Conservation (phyloP, 2,888 invertebrate genomes). For the Ptychoptera contaminata region DNA sequence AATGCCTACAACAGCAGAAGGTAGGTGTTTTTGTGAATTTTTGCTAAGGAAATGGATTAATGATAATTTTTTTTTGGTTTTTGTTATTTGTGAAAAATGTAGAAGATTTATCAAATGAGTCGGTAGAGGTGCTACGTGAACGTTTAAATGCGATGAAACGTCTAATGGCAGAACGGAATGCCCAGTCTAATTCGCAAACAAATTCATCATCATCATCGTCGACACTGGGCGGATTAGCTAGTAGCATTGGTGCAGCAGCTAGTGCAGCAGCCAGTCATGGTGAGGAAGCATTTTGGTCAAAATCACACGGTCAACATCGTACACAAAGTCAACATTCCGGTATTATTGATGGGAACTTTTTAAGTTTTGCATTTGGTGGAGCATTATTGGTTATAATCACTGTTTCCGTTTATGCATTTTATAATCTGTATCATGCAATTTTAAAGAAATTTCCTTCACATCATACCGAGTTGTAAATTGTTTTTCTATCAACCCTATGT, state of each 20-base stretch:
- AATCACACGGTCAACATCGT: not conserved
- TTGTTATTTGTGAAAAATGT: too few species aligned
- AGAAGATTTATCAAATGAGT: conserved; percentile 39
- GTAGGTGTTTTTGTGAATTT: too few species aligned
- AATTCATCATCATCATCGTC: too few species aligned
- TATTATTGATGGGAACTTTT: conserved; percentile 67
- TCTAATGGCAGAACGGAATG: conserved; percentile 59
- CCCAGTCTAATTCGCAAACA: conserved; percentile 24
- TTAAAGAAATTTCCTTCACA: conserved; percentile 66
- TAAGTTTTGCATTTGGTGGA: conserved; percentile 68
- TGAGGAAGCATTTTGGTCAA: not conserved
- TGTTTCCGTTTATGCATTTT: conserved; percentile 73
- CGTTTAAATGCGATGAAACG: conserved; percentile 65
- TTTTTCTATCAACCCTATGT: too few species aligned
- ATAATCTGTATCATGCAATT: conserved; percentile 64
- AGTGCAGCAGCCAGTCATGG: not conserved
- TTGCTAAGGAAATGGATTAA: too few species aligned
- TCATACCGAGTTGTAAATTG: conserved; percentile 59
- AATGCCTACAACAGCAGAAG: too few species aligned
- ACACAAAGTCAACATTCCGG: conserved; percentile 28
- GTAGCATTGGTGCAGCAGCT: too few species aligned
- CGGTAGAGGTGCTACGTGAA: conserved; percentile 66
- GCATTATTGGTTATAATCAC: conserved; percentile 62
- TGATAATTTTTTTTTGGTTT: too few species aligned
- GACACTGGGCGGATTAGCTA: too few species aligned